A percentile compares a stretch with the other conserved stretches of the same genome.
Evolutionary conservation across 2,888 invertebrate genomes (phyloP).

Genomic region (Sminthurinus aureus): DNA sequence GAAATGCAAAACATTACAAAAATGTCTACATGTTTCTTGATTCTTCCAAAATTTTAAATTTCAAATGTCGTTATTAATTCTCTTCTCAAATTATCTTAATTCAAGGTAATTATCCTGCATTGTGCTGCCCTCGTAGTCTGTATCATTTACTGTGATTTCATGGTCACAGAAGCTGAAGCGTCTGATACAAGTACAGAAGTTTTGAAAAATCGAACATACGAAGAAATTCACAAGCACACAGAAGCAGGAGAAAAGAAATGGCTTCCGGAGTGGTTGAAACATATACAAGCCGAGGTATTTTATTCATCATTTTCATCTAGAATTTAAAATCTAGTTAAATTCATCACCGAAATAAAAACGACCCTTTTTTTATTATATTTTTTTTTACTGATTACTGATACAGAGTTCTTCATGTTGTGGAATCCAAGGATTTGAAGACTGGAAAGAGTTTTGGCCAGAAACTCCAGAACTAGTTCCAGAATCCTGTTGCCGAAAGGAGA

Average conservation of each 20-base stretch:
- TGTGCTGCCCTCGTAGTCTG: not conserved
- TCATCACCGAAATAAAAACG: too few species aligned
- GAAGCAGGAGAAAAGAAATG: not conserved
- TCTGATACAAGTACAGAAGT: not conserved
- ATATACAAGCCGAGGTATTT: not conserved
- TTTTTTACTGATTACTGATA: too few species aligned
- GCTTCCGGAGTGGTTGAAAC: not conserved
- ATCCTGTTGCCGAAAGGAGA: conserved; percentile 19
- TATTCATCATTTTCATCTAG: too few species aligned
- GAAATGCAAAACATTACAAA: not conserved
- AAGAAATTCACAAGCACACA: not conserved
- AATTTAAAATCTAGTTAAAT: too few species aligned
- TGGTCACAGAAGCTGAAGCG: not conserved
- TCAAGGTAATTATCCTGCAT: not conserved
- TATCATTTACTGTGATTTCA: not conserved
- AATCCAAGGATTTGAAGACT: conserved; percentile 17
- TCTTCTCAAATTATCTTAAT: not conserved
- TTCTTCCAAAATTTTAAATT: not conserved
- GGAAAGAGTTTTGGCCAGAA: conserved; percentile 29
- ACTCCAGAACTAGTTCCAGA: not conserved
- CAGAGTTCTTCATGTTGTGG: conserved; percentile 27
- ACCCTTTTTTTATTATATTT: too few species aligned
- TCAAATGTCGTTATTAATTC: not conserved
- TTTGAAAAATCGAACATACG: not conserved
- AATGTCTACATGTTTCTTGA: not conserved